Evolutionary conservation across 2,797 vertebrate species (phyloP), one percentile per base, ranked within the genome.

Genomic region (Sciaenops ocellatus): DNA sequence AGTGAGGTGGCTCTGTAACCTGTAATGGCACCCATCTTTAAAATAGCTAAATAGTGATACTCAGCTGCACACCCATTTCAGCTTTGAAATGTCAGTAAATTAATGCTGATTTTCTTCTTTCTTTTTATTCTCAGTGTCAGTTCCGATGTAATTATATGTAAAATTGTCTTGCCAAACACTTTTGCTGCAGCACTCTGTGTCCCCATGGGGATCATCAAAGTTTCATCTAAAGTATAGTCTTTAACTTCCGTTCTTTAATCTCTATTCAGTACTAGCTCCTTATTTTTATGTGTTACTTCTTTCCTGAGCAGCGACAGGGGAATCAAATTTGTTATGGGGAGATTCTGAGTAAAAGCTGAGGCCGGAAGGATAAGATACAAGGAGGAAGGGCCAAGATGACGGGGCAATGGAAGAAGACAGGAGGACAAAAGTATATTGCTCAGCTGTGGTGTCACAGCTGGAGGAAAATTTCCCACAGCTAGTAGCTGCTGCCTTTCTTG

Each of bases 181-280:
- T 9, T 52, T 59, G 41, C 51, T 28, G 46, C 28, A 5, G 64
- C 64, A 52, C 30, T 30, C 44, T 1, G 13, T 47, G 18, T 41
- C 28, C 56, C 69, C 20, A 15, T 28, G 57, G 47, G 67, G 44
- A 56, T 73, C 24, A 73, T 73, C 59, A 65, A 22, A 22, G 38
- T 64, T 73, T 41, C 26, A 64, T 51, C 56, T 56, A 16, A 34
- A 73, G 30, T 28, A 47, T n/a, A 22, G 61, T 72, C 61, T 71
- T 64, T 65, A 50, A 55, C 73, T 44, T 24, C 20, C 17, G 7
- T 26, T 57, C 57, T 47, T 78, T 24, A 46, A 4, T 65, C 52
- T 75, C 12, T 57, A 28, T 28, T 24, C 44, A 24, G 26, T 15
- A 18, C 7, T n/a, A 51, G 41, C 30, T 51, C 16, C 26, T 4